Base-by-base conservation (phyloP, 2,113 vertebrate genomes). In the Corythornis madagascariensis region DNA sequence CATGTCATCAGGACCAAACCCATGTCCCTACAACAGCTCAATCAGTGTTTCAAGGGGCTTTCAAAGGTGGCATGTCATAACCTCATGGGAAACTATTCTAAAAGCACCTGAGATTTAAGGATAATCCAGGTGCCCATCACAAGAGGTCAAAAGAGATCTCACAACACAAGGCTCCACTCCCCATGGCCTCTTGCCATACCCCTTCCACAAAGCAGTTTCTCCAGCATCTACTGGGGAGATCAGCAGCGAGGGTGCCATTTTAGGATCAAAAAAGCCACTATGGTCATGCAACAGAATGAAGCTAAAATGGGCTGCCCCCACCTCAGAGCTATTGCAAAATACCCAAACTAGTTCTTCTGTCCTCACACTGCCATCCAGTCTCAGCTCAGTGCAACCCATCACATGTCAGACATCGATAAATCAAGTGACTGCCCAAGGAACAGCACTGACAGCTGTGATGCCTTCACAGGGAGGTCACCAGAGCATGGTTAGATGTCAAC, bases 371-470 rank as follows among this genome's bases (percentile, higher is more conserved):
- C 33, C 0, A 1, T 45, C 1, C 12, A 43, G 31, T 9, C 45
- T 59, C 0, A 1, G 35, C 61, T 69, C 0, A 0, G 17, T 15
- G 55, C 17, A 7, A 16, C 26, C 29, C 26, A 14, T 29, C 47
- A 33, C 0, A 0, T 3, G 12, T 28, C 43, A 57, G 71, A 25
- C 52, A 40, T 2, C 0, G 1, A 73, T 18, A 20, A 70, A 61
- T 56, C 18, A 45, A 28, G 42, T 7, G 52, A 65, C n/a, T 40
- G 52, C 52, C 73, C 59, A 81, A 81, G 53, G 26, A 78, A 50
- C 50, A 64, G 82, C 0, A 0, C 26, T 2, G 2, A 38, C 0
- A 5, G 79, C 60, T n/a, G 40, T 24, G 70, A 65, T 0, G 1
- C 22, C 61, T 57, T 71, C 4, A 9, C 4, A 4, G 28, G 31